Evolutionary conservation across 2,113 vertebrate species (phyloP).

Genomic region (Paratilapia polleni): DNA sequence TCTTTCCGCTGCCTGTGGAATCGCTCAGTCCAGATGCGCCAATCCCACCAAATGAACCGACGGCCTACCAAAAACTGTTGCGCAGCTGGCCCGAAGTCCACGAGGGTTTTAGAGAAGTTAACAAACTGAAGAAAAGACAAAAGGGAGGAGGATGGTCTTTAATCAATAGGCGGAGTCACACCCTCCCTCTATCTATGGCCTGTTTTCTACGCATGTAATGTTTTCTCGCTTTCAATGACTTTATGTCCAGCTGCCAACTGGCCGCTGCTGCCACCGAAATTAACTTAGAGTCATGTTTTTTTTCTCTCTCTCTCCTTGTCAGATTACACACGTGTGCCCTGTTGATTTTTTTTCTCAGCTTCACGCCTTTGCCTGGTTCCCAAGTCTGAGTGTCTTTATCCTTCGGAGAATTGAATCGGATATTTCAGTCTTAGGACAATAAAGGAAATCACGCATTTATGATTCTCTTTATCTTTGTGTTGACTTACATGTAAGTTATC

Average conservation of each 20-base stretch:
- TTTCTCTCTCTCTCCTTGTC: background rate
- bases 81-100: constrained; percentile 36
- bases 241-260: background rate
- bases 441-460: background rate
- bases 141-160: constrained; percentile 74
- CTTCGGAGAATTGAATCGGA: background rate
- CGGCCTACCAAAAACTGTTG: background rate
- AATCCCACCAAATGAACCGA: background rate
- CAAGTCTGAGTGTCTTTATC: background rate
- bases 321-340: background rate
- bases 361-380: background rate
- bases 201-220: constrained; percentile 48
- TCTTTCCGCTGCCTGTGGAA: background rate
- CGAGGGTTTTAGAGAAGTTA: constrained; percentile 60
- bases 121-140: constrained; percentile 75
- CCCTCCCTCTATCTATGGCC: constrained; percentile 32
- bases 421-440: background rate
- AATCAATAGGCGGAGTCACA: constrained; percentile 77
- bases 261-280: background rate
- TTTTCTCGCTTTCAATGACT: constrained; percentile 38
- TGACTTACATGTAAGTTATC: background rate
- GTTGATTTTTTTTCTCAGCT: background rate
- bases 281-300: background rate
- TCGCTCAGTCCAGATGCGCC: background rate
- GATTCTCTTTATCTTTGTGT: background rate